Evolutionary conservation across 2,888 invertebrate genomes (phyloP), one percentile per base, ranked within the genome.

Genomic region (Drosophila testacea): DNA sequence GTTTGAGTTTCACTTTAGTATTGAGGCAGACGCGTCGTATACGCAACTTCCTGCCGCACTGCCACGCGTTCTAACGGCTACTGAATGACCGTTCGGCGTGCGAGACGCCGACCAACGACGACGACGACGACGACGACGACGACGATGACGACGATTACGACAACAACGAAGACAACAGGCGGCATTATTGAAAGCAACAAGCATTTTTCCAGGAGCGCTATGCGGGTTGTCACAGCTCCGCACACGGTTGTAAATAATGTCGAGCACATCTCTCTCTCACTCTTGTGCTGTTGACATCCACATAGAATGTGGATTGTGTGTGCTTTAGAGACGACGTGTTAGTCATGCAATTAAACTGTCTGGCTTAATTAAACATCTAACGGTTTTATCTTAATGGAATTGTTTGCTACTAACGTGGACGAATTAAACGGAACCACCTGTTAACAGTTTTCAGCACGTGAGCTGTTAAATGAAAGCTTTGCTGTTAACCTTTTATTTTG

Each of bases 31-130:
- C 65, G 84, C 84, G 85, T 80, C 86, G 86, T 84, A 82, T 88
- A 89, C 85, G 85, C 88, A 81, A 86, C 61, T 89, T 84, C 85
- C 89, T 84, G 82, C 87, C 87, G 89, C 81, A 73, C 86, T 71
- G 86, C 71, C 81, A 80, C 85, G 83, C 89, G 85, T 81, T 77
- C 89, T 73, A 84, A 89, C 88, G 85, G 86, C 86, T 79, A 88
- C 85, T 86, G 84, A 89, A 84, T 75, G 68, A 57, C 61, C 77
- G 73, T 61, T 78, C 88, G 83, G 69, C 65, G 63, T 75, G 57
- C 68, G 63, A 72, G 63, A 81, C 48, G 66, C 74, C 67, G 68
- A 78, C 68, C 69, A 54, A 73, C 75, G 57, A 46, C 67, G 50
- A 52, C 47, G 11, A 51, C 50, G 11, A 66, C 65, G 52, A 63